Evolutionary conservation across 2,888 invertebrate genomes (phyloP), one percentile per base, ranked within the genome.

Genomic region (Drosophila greeni): DNA sequence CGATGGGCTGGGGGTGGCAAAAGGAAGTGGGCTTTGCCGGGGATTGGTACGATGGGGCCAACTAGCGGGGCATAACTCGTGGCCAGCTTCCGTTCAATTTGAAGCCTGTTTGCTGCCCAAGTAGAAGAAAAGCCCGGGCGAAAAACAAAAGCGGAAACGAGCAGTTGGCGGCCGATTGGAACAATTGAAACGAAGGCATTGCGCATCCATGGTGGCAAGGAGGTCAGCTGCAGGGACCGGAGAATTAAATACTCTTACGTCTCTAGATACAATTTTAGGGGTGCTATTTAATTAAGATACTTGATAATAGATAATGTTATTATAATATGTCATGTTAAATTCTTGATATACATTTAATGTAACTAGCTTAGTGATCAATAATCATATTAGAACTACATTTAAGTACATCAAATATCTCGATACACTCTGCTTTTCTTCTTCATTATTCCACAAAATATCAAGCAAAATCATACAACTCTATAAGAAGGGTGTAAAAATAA

Each of bases 151-250:
- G 68, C 82, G 78, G 82, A 79, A 79, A 69, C 80, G 82, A 79
- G 52, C 82, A 82, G 79, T 82, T 79, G 82, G 79, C 76, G 73
- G 82, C 68, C 79, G 80, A 82, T 76, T 79, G 82, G 74, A 79
- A 80, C 82, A 82, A 79, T 80, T 82, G 79, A 82, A 82, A 66
- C 68, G 66, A 52, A 59, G 65, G 65, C 76, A 62, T 33, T 55
- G 55, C 49, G 40, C 55, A 37, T 56, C 29, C 61, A 29, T 31
- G 61, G 33, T 31, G 42, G 61, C 33, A 51, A 34, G 40, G 24
- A 54, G 23, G 7, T 14, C 9, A 24, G 11, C 6, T 2, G 8
- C 7, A 7, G 11, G 16, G 8, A n/a, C 5, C 42, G 42, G 29
- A 23, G 2, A 5, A 0, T 16, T 5, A n/a, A 18, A 45, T 37